Base-by-base conservation (phyloP, 2,113 vertebrate species). In the Melanerpes formicivorus region DNA sequence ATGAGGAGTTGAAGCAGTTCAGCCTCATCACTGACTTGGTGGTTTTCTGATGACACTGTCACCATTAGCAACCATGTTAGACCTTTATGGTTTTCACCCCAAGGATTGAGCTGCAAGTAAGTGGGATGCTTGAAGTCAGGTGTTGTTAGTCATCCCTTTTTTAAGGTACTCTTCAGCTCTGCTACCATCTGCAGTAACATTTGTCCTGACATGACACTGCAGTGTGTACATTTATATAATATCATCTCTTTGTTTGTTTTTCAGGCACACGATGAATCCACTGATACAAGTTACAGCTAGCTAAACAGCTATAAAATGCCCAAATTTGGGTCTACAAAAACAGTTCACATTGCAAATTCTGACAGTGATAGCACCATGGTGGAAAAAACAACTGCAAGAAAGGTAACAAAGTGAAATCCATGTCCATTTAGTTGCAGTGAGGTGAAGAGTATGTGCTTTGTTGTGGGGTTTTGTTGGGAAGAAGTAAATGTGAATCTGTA, bases 341-440 rank as follows among this genome's bases (percentile, higher is more conserved):
- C 97, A 97, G 94, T 96, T 96, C 98, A 98, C 94, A 96, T 97
- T 97, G 98, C 98, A 96, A 98, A 98, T 97, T 98, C 98, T 94
- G 98, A 99, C 98, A 98, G 98, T 96, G 98, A 99, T 98, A 98
- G 98, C 98, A 98, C 98, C 98, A 99, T 99, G 99, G 99, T 99
- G 97, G 99, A 99, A 94, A 99, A 99, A 97, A 97, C 98, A 97
- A 97, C 98, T 93, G 98, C 99, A 97, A 99, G 98, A 98, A 99
- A 99, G 99, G 99, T 99, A 98, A 88, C 18, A 30, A 59, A 75
- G 37, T 83, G 54, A 10, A 11, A 23, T 58, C 77, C 3, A 14
- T 40, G 13, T 30, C 34, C 8, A 3, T 78, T 64, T 92, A 58
- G 66, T 82, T 84, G 74, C 58, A 54, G 67, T 55, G 30, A 75